Percentiles rank a stretch among this genome's conserved stretches.
Evolutionary conservation across 2,797 vertebrate species (phyloP).

Genomic region (Molossus alvarezi): DNA sequence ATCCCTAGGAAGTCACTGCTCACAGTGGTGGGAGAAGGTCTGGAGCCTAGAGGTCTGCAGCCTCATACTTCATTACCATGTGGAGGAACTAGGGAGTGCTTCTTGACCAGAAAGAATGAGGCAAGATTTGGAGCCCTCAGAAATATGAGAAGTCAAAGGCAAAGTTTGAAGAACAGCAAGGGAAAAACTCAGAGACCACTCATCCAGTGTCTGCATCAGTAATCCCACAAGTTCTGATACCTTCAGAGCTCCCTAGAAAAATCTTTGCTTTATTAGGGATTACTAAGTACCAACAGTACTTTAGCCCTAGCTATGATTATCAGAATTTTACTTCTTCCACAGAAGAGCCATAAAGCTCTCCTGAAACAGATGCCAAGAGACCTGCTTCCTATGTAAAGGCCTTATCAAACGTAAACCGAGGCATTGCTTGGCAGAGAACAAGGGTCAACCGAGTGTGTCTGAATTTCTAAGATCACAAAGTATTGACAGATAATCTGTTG

Average conservation of each 20-base stretch:
- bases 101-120: background rate
- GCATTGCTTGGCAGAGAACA: constrained; percentile 48
- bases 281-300: background rate
- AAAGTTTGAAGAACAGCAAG: constrained; percentile 44
- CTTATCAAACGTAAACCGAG: constrained; percentile 51
- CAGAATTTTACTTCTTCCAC: constrained; percentile 27
- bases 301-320: constrained; percentile 3
- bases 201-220: background rate
- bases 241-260: constrained; percentile 23
- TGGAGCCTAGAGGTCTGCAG: background rate
- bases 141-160: constrained; percentile 62
- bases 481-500: constrained; percentile 16
- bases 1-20: background rate
- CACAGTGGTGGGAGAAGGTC: background rate
- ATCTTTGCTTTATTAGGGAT: background rate
- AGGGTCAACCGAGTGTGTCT: background rate
- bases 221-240: constrained; percentile 16
- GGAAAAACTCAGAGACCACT: constrained; percentile 41
- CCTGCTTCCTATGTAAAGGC: constrained; percentile 33
- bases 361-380: constrained; percentile 40
- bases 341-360: background rate
- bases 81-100: background rate
- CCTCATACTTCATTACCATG: background rate
- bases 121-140: background rate
- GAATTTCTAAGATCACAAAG: constrained; percentile 40